These are phyloP conservation scores for Lepus timidus DNA, from an alignment of 2,113 vertebrate species.

Conservation along the genomic window DNA sequence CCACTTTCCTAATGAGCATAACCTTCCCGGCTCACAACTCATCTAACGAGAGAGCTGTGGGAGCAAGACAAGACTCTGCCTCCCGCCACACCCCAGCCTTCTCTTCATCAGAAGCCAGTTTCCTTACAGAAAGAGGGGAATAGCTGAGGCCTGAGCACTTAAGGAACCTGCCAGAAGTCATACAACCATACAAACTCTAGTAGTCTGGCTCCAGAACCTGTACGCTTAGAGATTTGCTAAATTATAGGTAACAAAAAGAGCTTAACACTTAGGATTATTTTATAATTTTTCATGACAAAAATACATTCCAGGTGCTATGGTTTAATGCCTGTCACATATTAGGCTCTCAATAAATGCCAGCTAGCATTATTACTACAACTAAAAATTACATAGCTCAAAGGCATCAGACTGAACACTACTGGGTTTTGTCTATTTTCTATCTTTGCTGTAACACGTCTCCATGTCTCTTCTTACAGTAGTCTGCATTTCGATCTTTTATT, in stretches of 20 bases:
- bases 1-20: neutral
- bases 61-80: neutral
- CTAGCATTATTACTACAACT: neutral
- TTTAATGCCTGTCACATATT: neutral
- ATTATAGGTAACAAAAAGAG: neutral
- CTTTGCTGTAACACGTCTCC: neutral
- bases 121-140: neutral
- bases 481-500: neutral
- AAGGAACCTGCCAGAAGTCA: neutral
- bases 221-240: neutral
- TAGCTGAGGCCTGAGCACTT: neutral
- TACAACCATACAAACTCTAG: neutral
- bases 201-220: neutral
- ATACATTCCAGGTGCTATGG: neutral
- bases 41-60: neutral
- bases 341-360: neutral
- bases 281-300: constrained; percentile 1
- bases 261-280: neutral
- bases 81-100: neutral
- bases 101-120: neutral
- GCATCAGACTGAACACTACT: neutral
- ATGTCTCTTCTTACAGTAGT: neutral
- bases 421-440: neutral
- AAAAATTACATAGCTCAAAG: neutral
- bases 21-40: neutral